Evolutionary conservation across 2,113 vertebrate species (phyloP).

Genomic region (Solea solea): DNA sequence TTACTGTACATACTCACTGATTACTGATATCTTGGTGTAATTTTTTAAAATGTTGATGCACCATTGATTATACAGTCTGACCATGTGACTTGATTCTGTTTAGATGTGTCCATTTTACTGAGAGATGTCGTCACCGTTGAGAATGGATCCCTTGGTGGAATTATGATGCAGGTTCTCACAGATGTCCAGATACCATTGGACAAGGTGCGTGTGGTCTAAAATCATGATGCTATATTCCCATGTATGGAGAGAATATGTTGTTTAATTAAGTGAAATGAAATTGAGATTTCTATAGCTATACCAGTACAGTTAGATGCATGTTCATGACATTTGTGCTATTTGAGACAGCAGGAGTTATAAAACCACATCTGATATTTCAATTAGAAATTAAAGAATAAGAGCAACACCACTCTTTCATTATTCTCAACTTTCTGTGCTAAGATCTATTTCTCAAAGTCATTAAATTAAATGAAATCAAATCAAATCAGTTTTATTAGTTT

Average conservation of each 20-base stretch:
- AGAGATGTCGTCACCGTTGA: slow-evolving; percentile 56
- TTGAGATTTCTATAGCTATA: too few species aligned
- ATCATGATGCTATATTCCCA: not conserved
- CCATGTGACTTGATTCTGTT: slow-evolving; percentile 8
- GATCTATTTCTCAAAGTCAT: too few species aligned
- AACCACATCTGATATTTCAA: too few species aligned
- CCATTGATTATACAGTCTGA: not conserved
- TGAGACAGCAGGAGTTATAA: too few species aligned
- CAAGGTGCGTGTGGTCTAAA: slow-evolving; percentile 60
- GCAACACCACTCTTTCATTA: too few species aligned
- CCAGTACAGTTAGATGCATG: not conserved
- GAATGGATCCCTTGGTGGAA: slow-evolving; percentile 46
- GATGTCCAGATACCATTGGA: slow-evolving; percentile 70
- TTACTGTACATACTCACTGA: not conserved
- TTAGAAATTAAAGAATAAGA: too few species aligned
- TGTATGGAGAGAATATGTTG: not conserved
- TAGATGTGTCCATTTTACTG: slow-evolving; percentile 72
- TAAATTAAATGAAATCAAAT: too few species aligned
- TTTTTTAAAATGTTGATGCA: not conserved
- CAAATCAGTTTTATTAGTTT: too few species aligned
- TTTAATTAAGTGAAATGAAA: too few species aligned
- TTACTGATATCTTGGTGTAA: too few species aligned
- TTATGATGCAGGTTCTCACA: slow-evolving; percentile 44
- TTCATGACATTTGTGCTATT: not conserved
- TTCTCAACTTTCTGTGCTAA: too few species aligned